Base-by-base conservation (phyloP, 1,140 invertebrate species). In the Trissolcus basalis region DNA sequence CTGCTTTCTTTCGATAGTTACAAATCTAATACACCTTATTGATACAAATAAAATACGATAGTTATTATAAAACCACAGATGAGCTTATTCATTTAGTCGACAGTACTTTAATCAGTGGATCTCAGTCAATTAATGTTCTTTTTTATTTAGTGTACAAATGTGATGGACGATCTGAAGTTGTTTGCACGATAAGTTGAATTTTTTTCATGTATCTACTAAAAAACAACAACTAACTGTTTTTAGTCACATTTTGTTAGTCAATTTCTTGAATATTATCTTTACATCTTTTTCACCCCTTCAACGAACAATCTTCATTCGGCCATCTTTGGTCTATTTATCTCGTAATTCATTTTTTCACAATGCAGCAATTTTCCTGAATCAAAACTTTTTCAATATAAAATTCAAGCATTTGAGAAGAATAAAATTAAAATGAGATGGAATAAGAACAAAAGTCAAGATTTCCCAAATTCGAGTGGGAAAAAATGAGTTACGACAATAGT, bases 21-120 rank as follows among this genome's bases (percentile, higher is more conserved):
- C 19, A 43, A 32, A 65, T 67, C 56, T 27, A 14, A 64, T 69
- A 76, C 55, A 53, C 60, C 60, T 76, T 76, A 65, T 60, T 65
- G 65, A 70, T 55, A 59, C 54, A 76, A 70, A 51, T 70, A 65
- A 70, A 75, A 69, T 64, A 55, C 61, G 49, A 36, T 60, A 59
- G 16, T 70, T 35, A 45, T 70, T 68, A 63, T 61, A 61, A 70
- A 76, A 77, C 55, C 73, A 77, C 67, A 70, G 67, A 77, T 77
- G 61, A 77, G 61, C 73, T 71, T 71, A 65, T 54, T 27, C 39
- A 61, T 67, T 71, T 60, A 75, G 35, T 53, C 4, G 5, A 51
- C 10, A 61, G 44, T 53, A 7, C 9, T 59, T 51, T 41, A 12
- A 33, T 68, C 4, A n/a, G 51, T 68, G 39, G 50, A 36, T 5